Conservation (phyloP, 2,888 invertebrate species). For the Orthosia incerta region DNA sequence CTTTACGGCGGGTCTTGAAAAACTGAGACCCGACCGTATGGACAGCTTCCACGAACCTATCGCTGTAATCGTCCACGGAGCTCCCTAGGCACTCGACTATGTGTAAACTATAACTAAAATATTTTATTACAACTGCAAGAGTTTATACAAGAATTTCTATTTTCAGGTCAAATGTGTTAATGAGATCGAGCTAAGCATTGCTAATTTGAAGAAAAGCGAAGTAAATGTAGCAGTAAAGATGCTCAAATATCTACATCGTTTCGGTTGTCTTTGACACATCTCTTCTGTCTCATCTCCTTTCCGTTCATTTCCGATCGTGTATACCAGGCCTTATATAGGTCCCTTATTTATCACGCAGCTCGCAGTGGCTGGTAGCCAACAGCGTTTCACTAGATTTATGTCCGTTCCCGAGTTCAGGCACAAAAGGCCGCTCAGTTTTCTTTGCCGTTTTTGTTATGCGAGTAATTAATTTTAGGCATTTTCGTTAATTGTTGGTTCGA, state of each 20-base stretch:
- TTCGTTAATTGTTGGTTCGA: slow-evolving; percentile 41
- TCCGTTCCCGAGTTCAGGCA: slow-evolving; percentile 59
- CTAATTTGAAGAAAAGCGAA: too few species aligned
- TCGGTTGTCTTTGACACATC: background rate
- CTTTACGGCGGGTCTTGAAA: too few species aligned
- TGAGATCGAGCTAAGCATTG: too few species aligned
- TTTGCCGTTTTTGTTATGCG: slow-evolving; percentile 39
- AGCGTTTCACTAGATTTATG: slow-evolving; percentile 72
- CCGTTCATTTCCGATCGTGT: background rate
- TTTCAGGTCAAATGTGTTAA: too few species aligned
- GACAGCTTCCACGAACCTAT: too few species aligned
- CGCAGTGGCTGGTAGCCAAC: slow-evolving; percentile 75
- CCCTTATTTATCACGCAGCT: slow-evolving; percentile 75
- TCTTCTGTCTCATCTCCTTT: background rate
- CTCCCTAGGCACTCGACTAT: too few species aligned
- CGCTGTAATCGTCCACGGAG: too few species aligned
- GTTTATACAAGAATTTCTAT: too few species aligned
- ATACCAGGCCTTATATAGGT: slow-evolving; percentile 45
- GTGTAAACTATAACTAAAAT: too few species aligned
- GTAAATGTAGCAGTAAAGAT: too few species aligned
- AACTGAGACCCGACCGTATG: too few species aligned
- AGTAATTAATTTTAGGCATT: slow-evolving; percentile 52
- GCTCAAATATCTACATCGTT: background rate
- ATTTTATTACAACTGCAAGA: too few species aligned
- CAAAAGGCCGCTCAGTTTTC: slow-evolving; percentile 23